Evolutionary conservation across 2,797 vertebrate species (phyloP).

Genomic region (Urocyon cinereoargenteus): DNA sequence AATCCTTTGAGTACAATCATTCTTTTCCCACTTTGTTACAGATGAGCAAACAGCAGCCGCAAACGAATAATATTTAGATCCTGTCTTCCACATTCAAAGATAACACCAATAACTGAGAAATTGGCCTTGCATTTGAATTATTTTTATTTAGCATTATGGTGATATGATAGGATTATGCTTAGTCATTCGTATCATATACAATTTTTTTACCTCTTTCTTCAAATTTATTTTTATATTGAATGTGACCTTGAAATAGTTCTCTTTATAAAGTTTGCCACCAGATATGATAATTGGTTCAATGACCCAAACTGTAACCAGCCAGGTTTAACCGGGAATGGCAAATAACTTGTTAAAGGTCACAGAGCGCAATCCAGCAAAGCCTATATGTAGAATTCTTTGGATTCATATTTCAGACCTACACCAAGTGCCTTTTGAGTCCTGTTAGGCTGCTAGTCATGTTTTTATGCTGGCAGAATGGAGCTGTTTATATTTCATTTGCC

Average conservation of each 20-base stretch:
- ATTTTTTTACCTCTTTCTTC: not conserved
- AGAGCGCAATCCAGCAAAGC: conserved; percentile 18
- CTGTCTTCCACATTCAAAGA: conserved; percentile 62
- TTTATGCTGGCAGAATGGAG: conserved; percentile 35
- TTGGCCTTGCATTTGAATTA: conserved; percentile 42
- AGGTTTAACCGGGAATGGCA: conserved; percentile 51
- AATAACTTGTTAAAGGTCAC: conserved; percentile 71
- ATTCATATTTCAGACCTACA: conserved; percentile 44
- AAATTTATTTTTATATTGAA: not conserved
- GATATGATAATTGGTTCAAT: conserved; percentile 56
- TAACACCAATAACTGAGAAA: conserved; percentile 49
- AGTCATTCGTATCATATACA: conserved; percentile 53
- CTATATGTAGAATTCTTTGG: conserved; percentile 26
- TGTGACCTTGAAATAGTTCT: conserved; percentile 54
- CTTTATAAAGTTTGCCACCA: conserved; percentile 51
- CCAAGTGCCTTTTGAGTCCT: not conserved
- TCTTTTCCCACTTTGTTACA: conserved; percentile 65
- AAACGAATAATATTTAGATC: conserved; percentile 65
- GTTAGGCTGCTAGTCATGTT: conserved; percentile 53
- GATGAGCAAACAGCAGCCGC: conserved; percentile 67
- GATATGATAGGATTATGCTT: conserved; percentile 53
- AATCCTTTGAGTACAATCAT: conserved; percentile 65
- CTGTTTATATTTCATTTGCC: conserved; percentile 60
- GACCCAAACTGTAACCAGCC: conserved; percentile 54
- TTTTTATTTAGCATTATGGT: conserved; percentile 23